Evolutionary conservation across 2,888 invertebrate species (phyloP).

Genomic region (Eupithecia pulchellata): DNA sequence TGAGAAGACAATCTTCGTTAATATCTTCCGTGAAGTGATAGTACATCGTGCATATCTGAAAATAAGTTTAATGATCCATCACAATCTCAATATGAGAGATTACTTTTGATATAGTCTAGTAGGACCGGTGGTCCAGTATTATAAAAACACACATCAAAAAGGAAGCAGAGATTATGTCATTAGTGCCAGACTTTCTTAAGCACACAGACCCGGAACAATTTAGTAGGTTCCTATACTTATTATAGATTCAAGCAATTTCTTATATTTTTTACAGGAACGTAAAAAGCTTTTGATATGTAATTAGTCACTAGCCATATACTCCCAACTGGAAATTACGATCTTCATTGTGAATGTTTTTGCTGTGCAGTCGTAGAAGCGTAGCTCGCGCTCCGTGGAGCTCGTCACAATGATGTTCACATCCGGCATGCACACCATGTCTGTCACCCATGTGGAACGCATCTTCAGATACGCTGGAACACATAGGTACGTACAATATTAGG

Average conservation of each 20-base stretch:
- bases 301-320: slow-evolving; percentile 72
- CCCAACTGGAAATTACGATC: slow-evolving; percentile 88
- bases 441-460: slow-evolving; percentile 89
- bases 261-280: not conserved
- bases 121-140: too few relatives aligned
- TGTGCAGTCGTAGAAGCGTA: slow-evolving; percentile 92
- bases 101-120: too few relatives aligned
- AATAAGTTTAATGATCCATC: not conserved
- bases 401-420: slow-evolving; percentile 92
- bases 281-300: not conserved
- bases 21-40: slow-evolving; percentile 86
- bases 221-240: too few relatives aligned
- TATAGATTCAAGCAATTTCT: too few relatives aligned
- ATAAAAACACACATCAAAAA: too few relatives aligned
- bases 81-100: not conserved
- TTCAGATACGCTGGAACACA: slow-evolving; percentile 81
- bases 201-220: too few relatives aligned
- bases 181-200: too few relatives aligned
- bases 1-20: slow-evolving; percentile 86
- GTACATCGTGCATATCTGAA: slow-evolving; percentile 79
- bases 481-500: not conserved
- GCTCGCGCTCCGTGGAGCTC: slow-evolving; percentile 90
- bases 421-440: slow-evolving; percentile 90
- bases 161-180: too few relatives aligned
- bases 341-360: slow-evolving; percentile 90